Conservation (phyloP, 2,888 invertebrate genomes). For the Dasypolia templi region DNA sequence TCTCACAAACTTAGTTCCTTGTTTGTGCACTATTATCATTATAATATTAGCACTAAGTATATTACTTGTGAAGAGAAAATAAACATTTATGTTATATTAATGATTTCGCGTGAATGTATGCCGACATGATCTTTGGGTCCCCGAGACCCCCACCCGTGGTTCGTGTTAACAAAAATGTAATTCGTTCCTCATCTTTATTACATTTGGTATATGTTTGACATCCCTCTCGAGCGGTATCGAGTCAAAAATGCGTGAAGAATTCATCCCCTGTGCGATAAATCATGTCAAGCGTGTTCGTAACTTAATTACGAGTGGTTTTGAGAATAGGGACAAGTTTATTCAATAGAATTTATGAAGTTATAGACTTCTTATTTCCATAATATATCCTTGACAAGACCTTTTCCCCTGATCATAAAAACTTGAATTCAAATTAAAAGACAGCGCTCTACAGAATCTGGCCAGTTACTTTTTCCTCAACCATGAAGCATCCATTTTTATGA, state of each 20-base stretch:
- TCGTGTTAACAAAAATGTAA: slow-evolving; percentile 29
- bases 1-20: too few species aligned
- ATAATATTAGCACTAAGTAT: too few species aligned
- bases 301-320: slow-evolving; percentile 52
- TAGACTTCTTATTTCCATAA: slow-evolving; percentile 2
- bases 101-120: slow-evolving; percentile 24
- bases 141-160: slow-evolving; percentile 9
- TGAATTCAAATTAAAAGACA: neutral
- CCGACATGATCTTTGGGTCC: slow-evolving; percentile 1
- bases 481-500: neutral
- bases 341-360: slow-evolving; percentile 22
- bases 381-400: neutral
- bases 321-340: slow-evolving; percentile 34
- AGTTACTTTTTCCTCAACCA: too few species aligned
- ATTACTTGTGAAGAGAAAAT: too few species aligned
- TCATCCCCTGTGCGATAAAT: slow-evolving; percentile 45
- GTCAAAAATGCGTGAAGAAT: slow-evolving; percentile 35
- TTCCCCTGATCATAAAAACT: slow-evolving; percentile 8
- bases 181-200: slow-evolving; percentile 21
- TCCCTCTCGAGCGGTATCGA: slow-evolving; percentile 5
- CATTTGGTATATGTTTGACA: slow-evolving; percentile 37
- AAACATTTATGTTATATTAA: too few species aligned
- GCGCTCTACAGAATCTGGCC: neutral
- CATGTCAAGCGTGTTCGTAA: slow-evolving; percentile 32
- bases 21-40: too few species aligned